Evolutionary conservation across 2,797 vertebrate species (phyloP), one percentile per base, ranked within the genome.

Genomic region (Hylomyscus alleni): DNA sequence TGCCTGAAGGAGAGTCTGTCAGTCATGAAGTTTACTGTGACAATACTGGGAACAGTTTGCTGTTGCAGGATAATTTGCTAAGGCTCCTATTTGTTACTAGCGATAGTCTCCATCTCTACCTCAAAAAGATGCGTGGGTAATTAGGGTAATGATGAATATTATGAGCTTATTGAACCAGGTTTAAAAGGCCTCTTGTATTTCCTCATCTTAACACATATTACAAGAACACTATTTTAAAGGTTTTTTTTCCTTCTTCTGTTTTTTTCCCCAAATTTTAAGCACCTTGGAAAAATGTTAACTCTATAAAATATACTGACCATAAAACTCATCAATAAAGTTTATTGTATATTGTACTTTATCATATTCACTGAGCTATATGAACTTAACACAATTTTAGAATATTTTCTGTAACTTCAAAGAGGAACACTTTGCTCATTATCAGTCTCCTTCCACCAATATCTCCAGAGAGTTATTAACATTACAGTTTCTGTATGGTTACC

Each of bases 181-280:
- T 93, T 54, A 67, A 56, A 54, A 76, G 50, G 13, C 5, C 4
- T 7, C 3, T 93, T 91, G 44, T 58, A 37, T 89, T 93, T 94
- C 29, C 11, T 54, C 34, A 47, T 80, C 72, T 82, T 60, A 56
- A 75, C 1, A n/a, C 12, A 84, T 9, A 84, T 20, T 26, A 0
- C 34, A 83, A 82, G 40, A 95, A 69, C 15, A 31, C 13, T 17
- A 20, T 34, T 86, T 90, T n/a, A 62, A 80, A 91, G n/a, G n/a
- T n/a, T n/a, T 31, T 88, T 37, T 47, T 24, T 56, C 11, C 62
- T 73, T 52, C 29, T 47, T 90, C 34, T 60, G 11, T 8, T 47
- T 40, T 87, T 52, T 15, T 44, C n/a, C 90, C 20, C 19, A 96
- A 89, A 96, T 80, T 77, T 89, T 77, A 81, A 56, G 13, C 22